Base-by-base conservation (phyloP, 2,888 invertebrate genomes). In the Aricia artaxerxes region DNA sequence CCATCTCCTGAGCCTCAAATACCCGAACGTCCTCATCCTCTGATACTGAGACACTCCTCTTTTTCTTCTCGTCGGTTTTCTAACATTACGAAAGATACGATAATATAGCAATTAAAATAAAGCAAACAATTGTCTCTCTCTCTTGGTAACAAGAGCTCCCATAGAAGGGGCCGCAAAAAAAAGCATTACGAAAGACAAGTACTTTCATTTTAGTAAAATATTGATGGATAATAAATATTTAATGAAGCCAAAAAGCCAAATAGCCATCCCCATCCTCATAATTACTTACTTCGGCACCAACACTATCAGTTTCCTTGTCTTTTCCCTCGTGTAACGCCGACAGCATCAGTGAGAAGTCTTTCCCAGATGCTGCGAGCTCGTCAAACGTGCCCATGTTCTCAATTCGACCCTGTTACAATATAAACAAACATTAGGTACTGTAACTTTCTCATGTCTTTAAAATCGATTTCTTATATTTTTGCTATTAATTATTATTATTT, bases 341-440 rank as follows among this genome's bases (percentile, higher is more conserved):
- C 78, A 96, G 86, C 86, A 96, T 85, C 88, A 95, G 91, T 0
- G 95, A 92, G 80, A 96, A 96, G 77, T 96, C 95, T 87, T 95
- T 92, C 1, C 95, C 95, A 1, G 94, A 93, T 7, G 92, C 88
- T 16, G 94, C 91, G 9, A 96, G 86, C 79, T 96, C 95, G 7
- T 94, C 90, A 81, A 95, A 96, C 0, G 95, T 95, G 2, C 96
- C 96, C 88, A 95, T 94, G 53, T 95, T 95, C 87, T 95, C 94
- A 64, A 96, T 90, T 60, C 86, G 87, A 5, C 96, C 96, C 94
- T 96, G 86, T 24, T 16, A 16, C 13, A 31, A 64, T 24, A 31
- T 61, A 9, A 4, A 69, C 11, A 11, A 53, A 13, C 9, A 53
- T 53, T 53, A 44, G 5, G 44, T 24, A 24, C 24, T 0, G 24